Percentiles rank a stretch among this genome's conserved stretches.
These are phyloP conservation scores for Yponomeuta plumbellus DNA, from an alignment of 2,888 invertebrate species.

Conservation along the genomic window DNA sequence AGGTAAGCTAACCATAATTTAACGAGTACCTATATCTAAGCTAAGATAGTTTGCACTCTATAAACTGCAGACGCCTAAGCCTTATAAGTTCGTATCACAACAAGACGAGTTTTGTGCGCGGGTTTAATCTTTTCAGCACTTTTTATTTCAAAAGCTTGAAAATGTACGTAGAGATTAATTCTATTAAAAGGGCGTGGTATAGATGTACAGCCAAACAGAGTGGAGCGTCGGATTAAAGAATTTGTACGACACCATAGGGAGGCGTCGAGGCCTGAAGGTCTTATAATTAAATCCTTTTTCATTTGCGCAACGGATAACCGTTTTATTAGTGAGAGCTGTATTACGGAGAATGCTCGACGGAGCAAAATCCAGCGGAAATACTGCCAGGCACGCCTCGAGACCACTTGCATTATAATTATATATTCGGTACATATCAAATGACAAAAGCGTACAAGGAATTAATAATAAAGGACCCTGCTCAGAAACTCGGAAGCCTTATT, in stretches of 20 bases:
- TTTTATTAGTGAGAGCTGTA: conserved; percentile 15
- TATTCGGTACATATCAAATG: not conserved
- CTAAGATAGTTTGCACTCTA: not conserved
- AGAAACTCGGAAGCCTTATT: not conserved
- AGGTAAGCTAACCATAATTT: not conserved
- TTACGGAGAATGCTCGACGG: conserved; percentile 8
- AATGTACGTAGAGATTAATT: not conserved
- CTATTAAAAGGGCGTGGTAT: not conserved
- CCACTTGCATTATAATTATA: not conserved
- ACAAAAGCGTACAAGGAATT: not conserved
- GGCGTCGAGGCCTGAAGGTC: conserved; percentile 12
- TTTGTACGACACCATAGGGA: conserved; percentile 5
- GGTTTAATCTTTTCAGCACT: not conserved
- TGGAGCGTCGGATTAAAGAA: not conserved
- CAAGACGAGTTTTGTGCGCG: not conserved
- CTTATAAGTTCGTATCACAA: not conserved
- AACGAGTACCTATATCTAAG: not conserved
- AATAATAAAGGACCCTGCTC: not conserved
- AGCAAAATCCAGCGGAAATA: conserved; percentile 16
- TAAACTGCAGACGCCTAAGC: not conserved
- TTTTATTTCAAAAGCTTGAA: not conserved
- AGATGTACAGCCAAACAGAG: too few relatives aligned
- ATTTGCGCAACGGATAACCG: conserved; percentile 11
- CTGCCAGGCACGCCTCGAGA: conserved; percentile 14
- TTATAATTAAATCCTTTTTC: conserved; percentile 15